Evolutionary conservation across 2,113 vertebrate species (phyloP).

Genomic region (Podiceps cristatus): DNA sequence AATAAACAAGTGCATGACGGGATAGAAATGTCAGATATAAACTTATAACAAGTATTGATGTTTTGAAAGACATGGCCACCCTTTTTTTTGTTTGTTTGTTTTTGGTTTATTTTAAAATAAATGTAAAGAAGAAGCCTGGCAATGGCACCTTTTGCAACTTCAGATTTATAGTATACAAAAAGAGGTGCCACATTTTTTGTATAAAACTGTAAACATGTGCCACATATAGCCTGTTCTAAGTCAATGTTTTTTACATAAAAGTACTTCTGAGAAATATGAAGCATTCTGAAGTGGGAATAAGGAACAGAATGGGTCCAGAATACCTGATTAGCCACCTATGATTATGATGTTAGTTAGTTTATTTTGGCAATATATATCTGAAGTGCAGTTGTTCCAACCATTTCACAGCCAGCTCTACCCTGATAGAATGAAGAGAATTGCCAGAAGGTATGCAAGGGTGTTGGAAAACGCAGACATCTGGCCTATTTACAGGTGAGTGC

Average conservation of each 20-base stretch:
- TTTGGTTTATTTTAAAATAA: not conserved
- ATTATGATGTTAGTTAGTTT: not conserved
- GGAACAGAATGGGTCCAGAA: not conserved
- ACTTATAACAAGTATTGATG: not conserved
- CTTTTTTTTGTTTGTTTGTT: too few relatives aligned
- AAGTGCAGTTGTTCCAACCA: not conserved
- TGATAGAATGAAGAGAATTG: not conserved
- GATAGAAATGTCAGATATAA: not conserved
- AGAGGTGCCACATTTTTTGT: not conserved
- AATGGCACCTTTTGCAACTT: not conserved
- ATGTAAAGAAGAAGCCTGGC: not conserved
- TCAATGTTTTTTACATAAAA: not conserved
- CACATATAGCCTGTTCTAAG: not conserved
- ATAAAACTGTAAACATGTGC: not conserved
- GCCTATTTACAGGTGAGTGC: not conserved
- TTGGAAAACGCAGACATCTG: not conserved
- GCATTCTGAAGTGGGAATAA: not conserved
- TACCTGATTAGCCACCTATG: not conserved
- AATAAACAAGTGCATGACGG: not conserved
- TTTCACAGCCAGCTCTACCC: not conserved
- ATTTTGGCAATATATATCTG: not conserved
- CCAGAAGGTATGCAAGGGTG: not conserved
- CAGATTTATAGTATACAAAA: not conserved
- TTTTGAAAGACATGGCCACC: not conserved
- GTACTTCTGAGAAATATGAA: not conserved